Base-by-base conservation (phyloP, 1,140 invertebrate genomes). In the Drosophila oshimai region DNA sequence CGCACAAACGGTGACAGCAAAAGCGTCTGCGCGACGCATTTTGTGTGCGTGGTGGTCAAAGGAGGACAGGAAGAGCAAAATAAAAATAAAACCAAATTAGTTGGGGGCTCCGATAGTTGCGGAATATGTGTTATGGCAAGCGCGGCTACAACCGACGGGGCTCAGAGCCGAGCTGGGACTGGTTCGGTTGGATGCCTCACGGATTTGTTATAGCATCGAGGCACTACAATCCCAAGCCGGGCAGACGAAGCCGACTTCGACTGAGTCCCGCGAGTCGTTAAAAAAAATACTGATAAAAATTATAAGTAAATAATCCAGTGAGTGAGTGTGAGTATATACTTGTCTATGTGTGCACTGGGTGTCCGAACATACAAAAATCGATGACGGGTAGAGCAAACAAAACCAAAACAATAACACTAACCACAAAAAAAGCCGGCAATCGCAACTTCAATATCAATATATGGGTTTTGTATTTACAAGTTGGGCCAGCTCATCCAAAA, bases 1-100 rank as follows among this genome's bases (percentile, higher is more conserved):
- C 45, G 33, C 53, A 41, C 37, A 60, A 50, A 50, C 36, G 45
- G 79, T 44, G 33, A 77, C 51, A 69, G 37, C 55, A 58, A 81
- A 60, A 62, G 65, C 77, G 81, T 65, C 81, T 87, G 57, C 69
- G 42, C 72, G 73, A 77, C 76, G 81, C 81, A 86, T 86, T 81
- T 81, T 74, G 49, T 47, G 60, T 36, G 36, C 64, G 50, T 53
- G 31, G 6, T 36, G 33, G 36, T 42, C 34, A 9, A 15, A 12
- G 6, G 13, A 17, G 53, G 57, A 49, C 47, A 53, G 53, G 37
- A 60, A 39, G 26, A 24, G 36, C 2, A 33, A 50, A 79, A 62
- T 46, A 57, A 45, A 67, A 34, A 65, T 29, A 71, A 62, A 78
- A 46, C 45, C 9, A 39, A 55, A 37, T 73, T 46, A 61, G 50